Base-by-base conservation (phyloP, 1,140 invertebrate species). In the Euura saliciscinereae region DNA sequence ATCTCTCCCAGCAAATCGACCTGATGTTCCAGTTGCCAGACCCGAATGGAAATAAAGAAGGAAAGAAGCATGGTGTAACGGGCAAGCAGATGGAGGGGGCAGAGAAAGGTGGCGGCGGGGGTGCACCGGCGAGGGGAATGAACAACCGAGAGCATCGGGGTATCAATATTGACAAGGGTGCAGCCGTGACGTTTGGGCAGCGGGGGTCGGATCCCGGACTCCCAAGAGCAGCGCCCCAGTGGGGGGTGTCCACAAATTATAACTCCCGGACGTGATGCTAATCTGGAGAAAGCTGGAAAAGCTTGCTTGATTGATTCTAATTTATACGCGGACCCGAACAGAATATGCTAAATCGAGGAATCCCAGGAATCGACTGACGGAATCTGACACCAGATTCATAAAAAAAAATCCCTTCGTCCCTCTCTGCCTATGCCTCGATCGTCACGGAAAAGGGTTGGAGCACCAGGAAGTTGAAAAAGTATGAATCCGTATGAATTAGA, bases 81-180 rank as follows among this genome's bases (percentile, higher is more conserved):
- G 70, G 46, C 65, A 70, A 64, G 72, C 69, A 75, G 71, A 68
- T 70, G 45, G 45, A 42, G 6, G 51, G 43, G 69, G 45, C 5
- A 65, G 78, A 68, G 75, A 68, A 66, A 66, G 13, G 28, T 11
- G 28, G 13, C 13, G 43, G 51, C 67, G 68, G 68, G 70, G 71
- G 70, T 28, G 44, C 51, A 73, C 59, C 72, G 74, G 78, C 72
- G 73, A 68, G 71, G 74, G 68, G 45, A 69, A 70, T 71, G 74
- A 59, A 6, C 8, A 8, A 8, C 51, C 10, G 51, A 59, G 51
- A 8, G 13, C 13, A 8, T 80, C 76, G 80, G 76, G 85, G 81
- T 79, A 87, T 87, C 85, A 84, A 85, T 86, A 87, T 86, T 87
- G 86, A 87, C 86, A 84, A 86, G 84, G 86, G 86, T 87, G 82